Percentiles rank a stretch among this genome's conserved stretches.
Evolutionary conservation across 30 jellyfish, hydroid and myxozoan genomes (phyloP).

Genomic region (Chironex yamaguchii): DNA sequence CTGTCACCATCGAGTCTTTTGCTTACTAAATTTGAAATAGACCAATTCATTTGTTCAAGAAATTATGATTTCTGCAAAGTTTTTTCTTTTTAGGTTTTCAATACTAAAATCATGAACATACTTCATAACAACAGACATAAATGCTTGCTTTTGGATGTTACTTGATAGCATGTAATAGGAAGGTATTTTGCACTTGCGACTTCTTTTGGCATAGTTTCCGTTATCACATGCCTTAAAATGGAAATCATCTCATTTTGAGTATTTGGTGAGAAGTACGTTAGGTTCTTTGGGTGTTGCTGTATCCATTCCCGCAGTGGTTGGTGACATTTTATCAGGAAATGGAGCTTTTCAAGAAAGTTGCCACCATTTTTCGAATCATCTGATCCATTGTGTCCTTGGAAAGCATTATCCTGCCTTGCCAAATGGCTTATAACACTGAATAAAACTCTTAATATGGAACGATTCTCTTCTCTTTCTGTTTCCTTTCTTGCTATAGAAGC

Average conservation of each 20-base stretch:
- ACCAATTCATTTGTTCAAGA: background rate
- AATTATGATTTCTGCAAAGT: background rate
- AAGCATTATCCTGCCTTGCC: conserved; percentile 40
- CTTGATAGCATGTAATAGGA: conserved; percentile 37
- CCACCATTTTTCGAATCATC: conserved; percentile 21
- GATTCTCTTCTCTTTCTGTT: conserved; percentile 45
- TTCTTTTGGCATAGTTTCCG: conserved; percentile 17
- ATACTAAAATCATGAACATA: conserved; percentile 36
- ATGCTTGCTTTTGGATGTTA: conserved; percentile 55
- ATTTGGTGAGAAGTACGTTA: conserved; percentile 36
- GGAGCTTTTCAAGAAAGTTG: conserved; percentile 57
- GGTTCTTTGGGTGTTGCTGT: conserved; percentile 58
- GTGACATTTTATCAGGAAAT: conserved; percentile 47
- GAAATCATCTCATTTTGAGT: conserved; percentile 53
- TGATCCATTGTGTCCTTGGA: conserved; percentile 48
- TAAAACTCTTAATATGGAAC: background rate
- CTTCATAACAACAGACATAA: conserved; percentile 28
- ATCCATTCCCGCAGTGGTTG: conserved; percentile 48
- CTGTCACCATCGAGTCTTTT: conserved; percentile 8
- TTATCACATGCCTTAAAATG: conserved; percentile 26
- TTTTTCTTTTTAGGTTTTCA: conserved; percentile 33
- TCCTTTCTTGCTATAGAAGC: conserved; percentile 20
- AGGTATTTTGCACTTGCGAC: conserved; percentile 21
- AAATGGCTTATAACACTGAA: background rate
- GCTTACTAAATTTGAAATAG: background rate